phyloP scores from a whole-genome alignment of 1,140 invertebrate genomes.

The Diabrotica virgifera region DNA sequence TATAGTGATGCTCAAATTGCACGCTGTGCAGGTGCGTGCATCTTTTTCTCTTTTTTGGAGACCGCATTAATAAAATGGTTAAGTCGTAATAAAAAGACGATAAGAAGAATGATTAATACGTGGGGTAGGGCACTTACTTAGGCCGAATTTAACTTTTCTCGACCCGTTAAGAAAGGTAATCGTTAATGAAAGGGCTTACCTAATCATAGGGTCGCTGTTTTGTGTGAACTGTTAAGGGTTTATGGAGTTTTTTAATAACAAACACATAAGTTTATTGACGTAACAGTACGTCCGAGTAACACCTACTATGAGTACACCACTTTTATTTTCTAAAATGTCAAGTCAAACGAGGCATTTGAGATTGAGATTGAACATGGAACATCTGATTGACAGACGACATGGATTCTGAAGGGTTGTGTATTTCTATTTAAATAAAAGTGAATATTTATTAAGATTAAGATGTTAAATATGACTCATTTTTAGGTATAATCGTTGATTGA shows the following conservation, averaged over 20 bases:
- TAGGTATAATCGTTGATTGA: too few species aligned
- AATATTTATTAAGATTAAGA: neutral
- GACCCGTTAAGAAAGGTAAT: neutral
- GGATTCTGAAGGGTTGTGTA: neutral
- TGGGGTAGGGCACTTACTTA: neutral
- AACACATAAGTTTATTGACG: conserved; percentile 2
- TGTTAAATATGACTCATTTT: neutral
- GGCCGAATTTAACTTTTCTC: neutral
- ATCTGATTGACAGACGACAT: neutral
- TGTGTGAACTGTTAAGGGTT: neutral
- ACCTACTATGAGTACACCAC: neutral
- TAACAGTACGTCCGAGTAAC: neutral
- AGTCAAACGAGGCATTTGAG: neutral
- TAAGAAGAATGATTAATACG: neutral
- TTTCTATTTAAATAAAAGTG: too few species aligned
- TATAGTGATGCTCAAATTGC: too few species aligned
- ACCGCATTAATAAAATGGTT: too few species aligned
- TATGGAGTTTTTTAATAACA: neutral
- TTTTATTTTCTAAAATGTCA: neutral
- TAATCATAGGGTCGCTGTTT: neutral
- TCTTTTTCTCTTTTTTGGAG: too few species aligned
- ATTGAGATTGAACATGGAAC: neutral
- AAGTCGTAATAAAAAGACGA: too few species aligned
- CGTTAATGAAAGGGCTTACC: neutral
- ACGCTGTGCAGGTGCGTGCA: too few species aligned